Conservation (phyloP, 2,888 invertebrate genomes). For the Palloptera scutellata region DNA sequence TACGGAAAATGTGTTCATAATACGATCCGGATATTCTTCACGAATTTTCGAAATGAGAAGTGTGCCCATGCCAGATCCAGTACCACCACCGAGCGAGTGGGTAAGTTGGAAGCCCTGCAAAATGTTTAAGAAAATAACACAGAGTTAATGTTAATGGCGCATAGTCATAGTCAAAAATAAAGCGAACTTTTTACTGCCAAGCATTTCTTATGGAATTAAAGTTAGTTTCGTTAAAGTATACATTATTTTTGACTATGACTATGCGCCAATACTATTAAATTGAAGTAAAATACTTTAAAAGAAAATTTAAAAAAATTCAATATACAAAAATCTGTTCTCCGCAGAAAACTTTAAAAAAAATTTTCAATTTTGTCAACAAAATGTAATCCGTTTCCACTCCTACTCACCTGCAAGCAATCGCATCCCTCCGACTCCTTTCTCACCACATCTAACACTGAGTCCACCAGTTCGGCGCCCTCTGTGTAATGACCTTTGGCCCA, state of each 20-base stretch:
- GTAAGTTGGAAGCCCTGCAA: conserved; percentile 77
- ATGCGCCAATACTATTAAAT: neutral
- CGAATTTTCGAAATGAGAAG: conserved; percentile 86
- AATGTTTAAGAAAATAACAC: neutral
- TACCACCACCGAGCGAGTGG: conserved; percentile 87
- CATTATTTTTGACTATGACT: neutral
- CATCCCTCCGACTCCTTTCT: conserved; percentile 88
- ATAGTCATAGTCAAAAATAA: neutral
- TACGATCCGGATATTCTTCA: conserved; percentile 86
- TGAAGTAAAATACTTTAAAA: conserved; percentile 8
- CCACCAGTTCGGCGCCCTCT: conserved; percentile 88
- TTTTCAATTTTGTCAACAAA: no score
- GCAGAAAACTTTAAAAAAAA: neutral
- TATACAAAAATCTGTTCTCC: neutral
- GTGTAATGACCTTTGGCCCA: conserved; percentile 95
- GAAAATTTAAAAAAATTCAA: neutral
- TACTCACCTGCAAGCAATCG: conserved; percentile 79
- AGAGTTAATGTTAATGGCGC: no score
- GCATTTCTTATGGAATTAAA: no score
- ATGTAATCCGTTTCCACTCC: no score
- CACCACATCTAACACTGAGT: conserved; percentile 84
- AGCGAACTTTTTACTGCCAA: no score
- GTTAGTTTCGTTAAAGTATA: no score
- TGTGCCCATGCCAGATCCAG: conserved; percentile 90
- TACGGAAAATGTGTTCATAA: conserved; percentile 86